Percentiles rank a stretch among this genome's conserved stretches.
These are phyloP conservation scores for Tupiocoris notatus DNA, from an alignment of 2,888 invertebrate species.

Conservation along the genomic window DNA sequence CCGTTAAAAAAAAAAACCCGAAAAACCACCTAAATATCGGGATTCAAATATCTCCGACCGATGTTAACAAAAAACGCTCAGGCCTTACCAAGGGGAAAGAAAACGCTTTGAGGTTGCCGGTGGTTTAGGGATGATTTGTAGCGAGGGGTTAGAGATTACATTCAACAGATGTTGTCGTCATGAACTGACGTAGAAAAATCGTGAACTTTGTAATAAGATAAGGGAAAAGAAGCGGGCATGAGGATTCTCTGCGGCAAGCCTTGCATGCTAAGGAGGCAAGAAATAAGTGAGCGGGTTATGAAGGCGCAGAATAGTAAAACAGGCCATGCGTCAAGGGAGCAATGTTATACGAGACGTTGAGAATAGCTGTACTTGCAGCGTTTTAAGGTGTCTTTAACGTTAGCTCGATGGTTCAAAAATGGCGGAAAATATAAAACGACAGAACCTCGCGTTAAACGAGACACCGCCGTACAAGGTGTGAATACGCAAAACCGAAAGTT, in stretches of 20 bases:
- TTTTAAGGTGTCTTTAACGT: too few species aligned
- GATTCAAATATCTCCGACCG: not conserved
- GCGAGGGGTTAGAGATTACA: slow-evolving; percentile 32
- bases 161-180: slow-evolving; percentile 39
- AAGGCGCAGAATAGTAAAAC: slow-evolving; percentile 14
- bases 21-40: not conserved
- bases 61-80: slow-evolving; percentile 7
- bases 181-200: slow-evolving; percentile 34
- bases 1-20: not conserved
- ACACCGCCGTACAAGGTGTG: too few species aligned
- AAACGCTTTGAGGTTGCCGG: not conserved
- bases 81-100: slow-evolving; percentile 9
- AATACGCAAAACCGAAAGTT: too few species aligned
- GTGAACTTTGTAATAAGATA: slow-evolving; percentile 34
- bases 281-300: slow-evolving; percentile 1
- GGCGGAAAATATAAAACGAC: too few species aligned
- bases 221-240: slow-evolving; percentile 1
- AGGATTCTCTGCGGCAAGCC: slow-evolving; percentile 5
- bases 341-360: too few species aligned
- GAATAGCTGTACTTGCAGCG: too few species aligned
- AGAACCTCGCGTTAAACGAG: too few species aligned
- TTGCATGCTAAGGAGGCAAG: slow-evolving; percentile 14
- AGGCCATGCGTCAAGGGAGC: slow-evolving; percentile 5
- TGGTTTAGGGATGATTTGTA: slow-evolving; percentile 40
- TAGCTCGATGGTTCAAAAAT: too few species aligned